Conservation (phyloP, 2,113 vertebrate species). For the Gasterosteus nipponicus region DNA sequence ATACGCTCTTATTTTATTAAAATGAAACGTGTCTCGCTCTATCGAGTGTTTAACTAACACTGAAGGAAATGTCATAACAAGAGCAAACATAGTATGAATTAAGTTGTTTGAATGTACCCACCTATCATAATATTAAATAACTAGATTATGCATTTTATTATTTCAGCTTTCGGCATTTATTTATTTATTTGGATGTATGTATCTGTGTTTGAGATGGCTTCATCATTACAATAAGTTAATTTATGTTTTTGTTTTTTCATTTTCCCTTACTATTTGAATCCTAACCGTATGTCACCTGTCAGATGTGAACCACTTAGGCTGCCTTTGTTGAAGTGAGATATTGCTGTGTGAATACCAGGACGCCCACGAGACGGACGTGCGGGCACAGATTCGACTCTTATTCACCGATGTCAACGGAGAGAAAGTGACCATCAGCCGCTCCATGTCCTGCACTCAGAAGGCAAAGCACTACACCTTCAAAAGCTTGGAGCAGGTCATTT, state of each 20-base stretch:
- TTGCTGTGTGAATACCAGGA: constrained; percentile 78
- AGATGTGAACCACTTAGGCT: not conserved
- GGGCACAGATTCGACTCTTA: constrained; percentile 93
- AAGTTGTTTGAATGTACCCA: not conserved
- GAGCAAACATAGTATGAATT: not conserved
- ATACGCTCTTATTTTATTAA: not conserved
- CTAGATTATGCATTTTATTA: not conserved
- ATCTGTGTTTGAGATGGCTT: not conserved
- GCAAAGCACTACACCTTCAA: constrained; percentile 92
- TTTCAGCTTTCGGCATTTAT: not conserved
- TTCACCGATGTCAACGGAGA: constrained; percentile 92
- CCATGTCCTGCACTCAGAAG: constrained; percentile 95
- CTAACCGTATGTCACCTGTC: not conserved
- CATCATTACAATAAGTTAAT: not conserved
- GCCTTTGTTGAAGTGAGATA: not conserved
- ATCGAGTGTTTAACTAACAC: not conserved
- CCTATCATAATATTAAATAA: not conserved
- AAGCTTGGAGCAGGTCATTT: constrained; percentile 94
- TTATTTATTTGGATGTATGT: not conserved
- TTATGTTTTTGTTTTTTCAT: not conserved
- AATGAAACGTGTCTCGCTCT: not conserved
- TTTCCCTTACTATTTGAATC: not conserved
- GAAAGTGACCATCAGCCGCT: constrained; percentile 87
- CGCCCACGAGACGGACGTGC: constrained; percentile 94
- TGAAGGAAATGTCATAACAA: not conserved